These are phyloP conservation scores for Euplagia quadripunctaria DNA, from an alignment of 2,888 invertebrate species.

Conservation along the genomic window DNA sequence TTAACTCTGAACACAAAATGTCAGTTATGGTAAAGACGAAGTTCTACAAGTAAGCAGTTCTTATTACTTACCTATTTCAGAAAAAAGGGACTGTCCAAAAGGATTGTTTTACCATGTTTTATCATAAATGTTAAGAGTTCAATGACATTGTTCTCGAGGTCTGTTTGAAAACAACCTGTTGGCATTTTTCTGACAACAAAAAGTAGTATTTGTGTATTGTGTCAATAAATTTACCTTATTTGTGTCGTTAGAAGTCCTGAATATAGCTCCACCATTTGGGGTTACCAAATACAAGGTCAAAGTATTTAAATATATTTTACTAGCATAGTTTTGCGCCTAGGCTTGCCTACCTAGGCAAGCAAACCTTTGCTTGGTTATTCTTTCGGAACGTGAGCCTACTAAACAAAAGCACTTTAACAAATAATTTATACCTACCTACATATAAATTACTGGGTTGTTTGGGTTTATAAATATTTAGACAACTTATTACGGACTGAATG, in stretches of 20 bases:
- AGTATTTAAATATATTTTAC: too few relatives aligned
- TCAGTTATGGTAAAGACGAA: neutral
- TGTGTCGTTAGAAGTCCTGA: neutral
- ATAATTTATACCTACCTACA: too few relatives aligned
- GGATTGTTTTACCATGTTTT: too few relatives aligned
- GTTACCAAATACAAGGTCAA: too few relatives aligned
- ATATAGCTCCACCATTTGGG: neutral
- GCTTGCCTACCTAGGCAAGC: too few relatives aligned
- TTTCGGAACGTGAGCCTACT: too few relatives aligned
- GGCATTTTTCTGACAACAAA: constrained; percentile 10
- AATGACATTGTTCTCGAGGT: constrained; percentile 18
- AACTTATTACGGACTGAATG: too few relatives aligned
- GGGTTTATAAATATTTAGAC: too few relatives aligned
- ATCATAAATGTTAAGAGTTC: constrained; percentile 6
- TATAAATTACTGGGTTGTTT: too few relatives aligned
- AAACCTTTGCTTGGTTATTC: too few relatives aligned
- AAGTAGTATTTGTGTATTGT: neutral
- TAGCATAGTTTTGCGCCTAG: too few relatives aligned
- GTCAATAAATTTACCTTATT: constrained; percentile 38
- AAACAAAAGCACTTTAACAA: too few relatives aligned
- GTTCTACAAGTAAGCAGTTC: neutral
- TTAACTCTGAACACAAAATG: neutral
- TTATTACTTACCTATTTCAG: neutral
- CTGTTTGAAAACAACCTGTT: constrained; percentile 33
- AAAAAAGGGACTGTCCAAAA: neutral